Conservation (phyloP, 1,140 invertebrate genomes). For the Cecropterus lyciades region DNA sequence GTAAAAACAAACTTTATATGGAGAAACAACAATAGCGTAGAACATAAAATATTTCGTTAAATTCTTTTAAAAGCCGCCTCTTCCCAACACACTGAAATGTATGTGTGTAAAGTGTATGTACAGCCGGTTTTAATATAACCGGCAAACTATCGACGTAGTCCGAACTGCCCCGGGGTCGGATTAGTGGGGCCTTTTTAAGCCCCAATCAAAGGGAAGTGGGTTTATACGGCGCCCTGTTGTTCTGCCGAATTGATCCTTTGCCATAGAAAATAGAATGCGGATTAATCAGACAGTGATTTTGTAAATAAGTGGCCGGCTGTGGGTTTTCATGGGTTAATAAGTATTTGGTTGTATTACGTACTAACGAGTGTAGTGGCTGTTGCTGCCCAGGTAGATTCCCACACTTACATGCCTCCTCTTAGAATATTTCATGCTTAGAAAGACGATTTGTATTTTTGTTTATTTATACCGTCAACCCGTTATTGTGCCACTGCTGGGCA, state of each 20-base stretch:
- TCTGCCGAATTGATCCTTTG: constrained; percentile 33
- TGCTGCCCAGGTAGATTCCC: no score
- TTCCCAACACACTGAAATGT: constrained; percentile 9
- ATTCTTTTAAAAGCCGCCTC: constrained; percentile 8
- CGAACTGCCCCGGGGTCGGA: constrained; percentile 39
- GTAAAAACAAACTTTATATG: no score
- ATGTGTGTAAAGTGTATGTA: constrained; percentile 5
- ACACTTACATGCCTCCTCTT: no score
- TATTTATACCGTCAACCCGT: no score
- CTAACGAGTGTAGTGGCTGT: background rate
- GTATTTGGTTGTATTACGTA: background rate
- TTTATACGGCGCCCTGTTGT: constrained; percentile 42
- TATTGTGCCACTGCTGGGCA: no score
- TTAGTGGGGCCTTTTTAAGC: constrained; percentile 52
- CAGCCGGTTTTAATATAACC: constrained; percentile 31
- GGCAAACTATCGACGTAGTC: constrained; percentile 24
- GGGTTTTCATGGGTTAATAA: constrained; percentile 13
- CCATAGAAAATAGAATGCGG: constrained; percentile 30
- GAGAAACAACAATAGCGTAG: no score
- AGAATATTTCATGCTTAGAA: no score
- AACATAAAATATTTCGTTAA: constrained; percentile 2
- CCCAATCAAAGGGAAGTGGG: constrained; percentile 56
- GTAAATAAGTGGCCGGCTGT: constrained; percentile 23
- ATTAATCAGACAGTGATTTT: constrained; percentile 33
- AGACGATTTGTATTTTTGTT: no score